Base-by-base conservation (phyloP, 2,797 vertebrate genomes). In the Hipposideros larvatus region DNA sequence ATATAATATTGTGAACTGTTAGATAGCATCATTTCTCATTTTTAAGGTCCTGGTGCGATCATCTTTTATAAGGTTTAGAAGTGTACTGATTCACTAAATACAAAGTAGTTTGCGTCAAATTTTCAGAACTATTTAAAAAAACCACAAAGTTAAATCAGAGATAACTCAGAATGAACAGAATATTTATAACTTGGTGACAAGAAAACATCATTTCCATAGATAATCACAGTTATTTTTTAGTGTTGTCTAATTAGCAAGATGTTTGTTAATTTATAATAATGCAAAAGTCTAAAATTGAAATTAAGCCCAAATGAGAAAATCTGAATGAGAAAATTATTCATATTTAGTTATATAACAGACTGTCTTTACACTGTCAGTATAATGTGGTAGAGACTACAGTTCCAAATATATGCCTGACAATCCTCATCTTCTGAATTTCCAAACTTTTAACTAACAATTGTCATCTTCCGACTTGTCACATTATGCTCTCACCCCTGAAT, bases 211-310 rank as follows among this genome's bases (percentile, higher is more conserved):
- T 96, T 93, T 93, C 75, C 83, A 93, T 41, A 96, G 79, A 87
- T 80, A 97, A 96, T 80, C 31, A 85, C 43, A 74, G 66, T 84
- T 89, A 65, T 71, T 89, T 94, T 96, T 97, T 93, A 85, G 71
- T 96, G 57, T 90, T 94, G 77, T 91, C 59, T 92, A 89, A 97
- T 91, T 94, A 82, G 51, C 87, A 96, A 96, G 78, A 87, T 95
- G 91, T 95, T 97, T 97, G 85, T 95, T 96, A 96, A 97, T 97
- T 96, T 97, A 96, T 88, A 97, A 95, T 92, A 95, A 97, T 65
- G 68, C 73, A 94, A 51, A 41, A 90, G 83, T 82, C 94, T 94
- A 95, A 96, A 97, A 91, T 82, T 96, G 71, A 95, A 97, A 94
- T 96, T 95, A 96, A 95, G 84, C 66, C 48, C 66, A 94, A 97